Percentiles rank a stretch among this genome's conserved stretches.
These are phyloP conservation scores for Micromussa lordhowensis DNA, from an alignment of 92 coral and sea anemone species.

Conservation along the genomic window DNA sequence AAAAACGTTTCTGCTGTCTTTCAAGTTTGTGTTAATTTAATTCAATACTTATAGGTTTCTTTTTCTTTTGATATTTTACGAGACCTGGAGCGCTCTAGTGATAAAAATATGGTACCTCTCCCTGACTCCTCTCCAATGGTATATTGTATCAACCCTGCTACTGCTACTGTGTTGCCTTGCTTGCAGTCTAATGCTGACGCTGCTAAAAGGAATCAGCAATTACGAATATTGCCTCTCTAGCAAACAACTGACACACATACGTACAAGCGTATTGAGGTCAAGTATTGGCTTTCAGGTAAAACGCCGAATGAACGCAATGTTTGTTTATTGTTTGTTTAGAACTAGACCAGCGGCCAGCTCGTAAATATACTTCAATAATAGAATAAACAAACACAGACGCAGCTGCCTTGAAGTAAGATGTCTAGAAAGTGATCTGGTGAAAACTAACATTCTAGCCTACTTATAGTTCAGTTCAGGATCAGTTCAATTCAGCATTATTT, in stretches of 20 bases:
- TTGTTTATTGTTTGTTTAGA: not conserved
- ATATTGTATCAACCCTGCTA: not conserved
- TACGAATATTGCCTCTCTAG: not conserved
- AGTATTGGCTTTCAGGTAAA: not conserved
- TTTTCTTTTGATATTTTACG: too few relatives aligned
- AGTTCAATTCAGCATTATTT: not conserved
- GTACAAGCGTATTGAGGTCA: not conserved
- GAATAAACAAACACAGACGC: not conserved
- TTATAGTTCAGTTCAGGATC: not conserved
- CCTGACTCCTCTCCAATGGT: not conserved
- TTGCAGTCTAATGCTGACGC: constrained; percentile 6
- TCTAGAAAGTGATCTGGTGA: not conserved
- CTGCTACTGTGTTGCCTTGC: not conserved
- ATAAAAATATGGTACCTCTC: not conserved
- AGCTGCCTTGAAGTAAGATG: not conserved
- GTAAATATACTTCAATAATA: not conserved
- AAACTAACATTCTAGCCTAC: not conserved
- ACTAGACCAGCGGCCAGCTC: not conserved
- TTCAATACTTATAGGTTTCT: too few relatives aligned
- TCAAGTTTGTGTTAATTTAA: too few relatives aligned
- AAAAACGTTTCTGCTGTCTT: too few relatives aligned
- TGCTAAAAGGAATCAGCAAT: not conserved
- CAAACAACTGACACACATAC: not conserved
- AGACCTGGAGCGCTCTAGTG: not conserved
- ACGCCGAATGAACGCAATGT: not conserved